Base-by-base conservation (phyloP, 2,113 vertebrate species). In the Blennius ocellaris region DNA sequence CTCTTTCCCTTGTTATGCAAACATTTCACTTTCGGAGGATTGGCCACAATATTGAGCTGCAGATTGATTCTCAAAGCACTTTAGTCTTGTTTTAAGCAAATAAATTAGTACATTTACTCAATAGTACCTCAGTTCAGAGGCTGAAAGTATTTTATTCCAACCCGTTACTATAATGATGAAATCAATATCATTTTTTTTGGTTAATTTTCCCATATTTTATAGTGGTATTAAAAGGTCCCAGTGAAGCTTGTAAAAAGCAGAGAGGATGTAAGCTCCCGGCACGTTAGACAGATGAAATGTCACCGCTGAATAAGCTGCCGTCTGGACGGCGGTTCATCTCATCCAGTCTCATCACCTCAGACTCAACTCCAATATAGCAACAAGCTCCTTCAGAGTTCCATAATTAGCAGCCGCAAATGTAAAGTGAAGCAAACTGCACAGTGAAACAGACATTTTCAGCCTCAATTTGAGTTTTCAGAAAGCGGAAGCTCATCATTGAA, bases 221-320 rank as follows among this genome's bases (percentile, higher is more conserved):
- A 60, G 9, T 10, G 40, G 8, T 8, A 9, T 66, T 49, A 21
- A 17, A 50, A 36, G 3, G 8, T 48, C 36, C 15, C 45, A 15
- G 67, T 12, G 9, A 0, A 8, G 21, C 50, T 30, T 54, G 12
- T 38, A 30, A 67, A 61, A 49, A 39, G 37, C 62, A 61, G n/a
- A 14, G 11, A 8, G 47, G 17, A 54, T 60, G 49, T 63, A 11
- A 51, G 65, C 61, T 54, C 48, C 37, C 65, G 76, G 40, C 64
- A 60, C 52, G 52, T 76, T 55, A 73, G 67, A 67, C 49, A 41
- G 60, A 79, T 70, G 57, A 81, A 85, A 78, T 43, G 69, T 73
- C 71, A 51, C 21, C 63, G 43, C 37, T 72, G 53, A 78, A 65
- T 69, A 62, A 59, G 56, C 71, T 63, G 64, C 59, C 39, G 59